phyloP scores from a whole-genome alignment of 2,113 vertebrate genomes.

The Xiphophorus hellerii region DNA sequence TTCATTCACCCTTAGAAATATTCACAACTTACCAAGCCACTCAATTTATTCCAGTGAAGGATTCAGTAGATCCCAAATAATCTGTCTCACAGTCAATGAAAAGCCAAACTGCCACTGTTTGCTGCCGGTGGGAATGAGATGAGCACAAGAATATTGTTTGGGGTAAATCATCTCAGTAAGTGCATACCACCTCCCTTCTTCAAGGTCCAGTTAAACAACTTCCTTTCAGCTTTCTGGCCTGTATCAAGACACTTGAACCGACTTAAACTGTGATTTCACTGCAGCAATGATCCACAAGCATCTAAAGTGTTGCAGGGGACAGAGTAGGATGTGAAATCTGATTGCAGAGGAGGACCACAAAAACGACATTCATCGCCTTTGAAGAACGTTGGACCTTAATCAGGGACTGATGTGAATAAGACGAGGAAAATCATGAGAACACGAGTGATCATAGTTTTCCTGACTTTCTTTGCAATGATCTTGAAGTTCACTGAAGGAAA shows the following conservation, averaged over 20 bases:
- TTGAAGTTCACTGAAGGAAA: constrained; percentile 41
- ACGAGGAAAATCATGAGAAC: constrained; percentile 43
- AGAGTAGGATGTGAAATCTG: constrained; percentile 5
- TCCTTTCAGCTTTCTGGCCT: constrained; percentile 6
- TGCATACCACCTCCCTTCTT: constrained; percentile 35
- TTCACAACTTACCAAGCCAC: constrained; percentile 51
- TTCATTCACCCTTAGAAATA: constrained; percentile 1
- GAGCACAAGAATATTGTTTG: constrained; percentile 24
- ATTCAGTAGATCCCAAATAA: constrained; percentile 4
- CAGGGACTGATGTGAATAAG: constrained; percentile 10
- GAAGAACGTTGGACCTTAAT: not conserved
- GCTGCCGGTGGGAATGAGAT: constrained; percentile 11
- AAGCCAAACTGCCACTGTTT: constrained; percentile 36
- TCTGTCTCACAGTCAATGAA: constrained; percentile 21
- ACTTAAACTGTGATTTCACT: constrained; percentile 16
- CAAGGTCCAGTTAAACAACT: constrained; percentile 41
- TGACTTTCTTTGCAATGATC: constrained; percentile 45
- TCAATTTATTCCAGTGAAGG: constrained; percentile 1
- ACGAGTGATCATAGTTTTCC: not conserved
- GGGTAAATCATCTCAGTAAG: constrained; percentile 6
- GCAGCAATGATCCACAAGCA: not conserved
- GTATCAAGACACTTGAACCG: constrained; percentile 4
- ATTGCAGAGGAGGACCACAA: constrained; percentile 2
- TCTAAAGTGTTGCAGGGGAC: not conserved
- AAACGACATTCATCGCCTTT: not conserved